Percentiles rank a stretch among this genome's conserved stretches.
Conservation (phyloP, 2,888 invertebrate genomes). For the Synanthedon andrenaeformis region DNA sequence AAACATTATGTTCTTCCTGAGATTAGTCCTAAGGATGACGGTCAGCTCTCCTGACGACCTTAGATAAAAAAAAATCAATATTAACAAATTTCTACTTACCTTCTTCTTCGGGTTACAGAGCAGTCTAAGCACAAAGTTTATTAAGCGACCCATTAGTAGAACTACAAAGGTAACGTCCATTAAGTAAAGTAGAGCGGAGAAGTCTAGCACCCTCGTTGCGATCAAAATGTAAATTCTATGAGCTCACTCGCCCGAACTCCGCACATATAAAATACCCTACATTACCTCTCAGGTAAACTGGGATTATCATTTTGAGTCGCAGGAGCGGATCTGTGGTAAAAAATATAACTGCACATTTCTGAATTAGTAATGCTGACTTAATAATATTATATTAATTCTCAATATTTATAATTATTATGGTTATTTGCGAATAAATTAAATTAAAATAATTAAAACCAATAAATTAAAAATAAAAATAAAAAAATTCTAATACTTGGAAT, state of each 20-base stretch:
- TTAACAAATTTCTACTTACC: not conserved
- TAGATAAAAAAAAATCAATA: not conserved
- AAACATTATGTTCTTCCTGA: too few relatives aligned
- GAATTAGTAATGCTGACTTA: too few relatives aligned
- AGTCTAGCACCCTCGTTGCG: constrained; percentile 5
- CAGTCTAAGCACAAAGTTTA: not conserved
- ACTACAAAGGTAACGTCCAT: not conserved
- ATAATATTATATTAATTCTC: too few relatives aligned
- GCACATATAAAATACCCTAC: constrained; percentile 5
- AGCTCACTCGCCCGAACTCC: constrained; percentile 7
- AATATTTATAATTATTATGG: too few relatives aligned
- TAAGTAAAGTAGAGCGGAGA: constrained; percentile 1
- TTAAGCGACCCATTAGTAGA: not conserved
- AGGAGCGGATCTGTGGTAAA: not conserved
- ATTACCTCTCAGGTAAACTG: not conserved
- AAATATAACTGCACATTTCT: too few relatives aligned
- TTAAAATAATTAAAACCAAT: too few relatives aligned
- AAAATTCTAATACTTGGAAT: too few relatives aligned
- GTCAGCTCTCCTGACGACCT: too few relatives aligned
- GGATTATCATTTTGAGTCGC: not conserved
- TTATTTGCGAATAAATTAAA: too few relatives aligned
- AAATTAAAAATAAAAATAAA: too few relatives aligned
- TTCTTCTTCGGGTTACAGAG: not conserved
- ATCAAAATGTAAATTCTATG: constrained; percentile 16
- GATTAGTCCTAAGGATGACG: too few relatives aligned